Evolutionary conservation across 2,113 vertebrate genomes (phyloP), one percentile per base, ranked within the genome.

Genomic region (Apodemus sylvaticus): DNA sequence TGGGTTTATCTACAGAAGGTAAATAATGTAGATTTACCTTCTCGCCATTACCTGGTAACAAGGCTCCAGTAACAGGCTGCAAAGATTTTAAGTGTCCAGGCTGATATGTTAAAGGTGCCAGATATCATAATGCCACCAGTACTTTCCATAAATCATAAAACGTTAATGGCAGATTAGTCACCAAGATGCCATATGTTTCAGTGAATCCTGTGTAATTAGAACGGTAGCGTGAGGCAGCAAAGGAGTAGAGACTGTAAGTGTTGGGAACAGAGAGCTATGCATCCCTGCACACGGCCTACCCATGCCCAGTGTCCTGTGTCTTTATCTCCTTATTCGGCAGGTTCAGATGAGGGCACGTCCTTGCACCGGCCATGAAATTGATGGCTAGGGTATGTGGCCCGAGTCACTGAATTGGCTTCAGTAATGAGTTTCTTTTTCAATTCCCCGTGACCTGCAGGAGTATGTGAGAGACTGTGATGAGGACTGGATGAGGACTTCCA

Each of bases 171-270:
- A 5, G 31, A 16, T 74, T 64, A 70, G 73, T 89, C 77, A 95
- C 42, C 53, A 22, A 20, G 2, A 5, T 3, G 53, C 77, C 94
- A 4, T 91, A 42, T 73, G 89, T 34, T 68, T 77, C 53, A 17
- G 8, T 82, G 60, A 60, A 31, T 34, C 3, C 1, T 6, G 26
- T 60, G 55, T 51, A 3, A 26, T 73, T 70, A 85, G 26, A 51
- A 31, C 7, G n/a, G 36, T 34, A 74, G 73, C 7, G 5, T 31
- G 26, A 36, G 39, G 45, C 34, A 14, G 26, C 36, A 10, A 20
- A 29, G 7, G 48, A 31, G 14, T 0, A 68, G 22, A 62, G 73
- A 31, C 24, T 29, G 0, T 9, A 3, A 1, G 3, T 31, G 29
- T 71, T 4, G 16, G 42, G 58, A n/a, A 34, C 45, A 68, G 73